phyloP scores from a whole-genome alignment of 2,888 invertebrate species.

The Serripes groenlandicus region DNA sequence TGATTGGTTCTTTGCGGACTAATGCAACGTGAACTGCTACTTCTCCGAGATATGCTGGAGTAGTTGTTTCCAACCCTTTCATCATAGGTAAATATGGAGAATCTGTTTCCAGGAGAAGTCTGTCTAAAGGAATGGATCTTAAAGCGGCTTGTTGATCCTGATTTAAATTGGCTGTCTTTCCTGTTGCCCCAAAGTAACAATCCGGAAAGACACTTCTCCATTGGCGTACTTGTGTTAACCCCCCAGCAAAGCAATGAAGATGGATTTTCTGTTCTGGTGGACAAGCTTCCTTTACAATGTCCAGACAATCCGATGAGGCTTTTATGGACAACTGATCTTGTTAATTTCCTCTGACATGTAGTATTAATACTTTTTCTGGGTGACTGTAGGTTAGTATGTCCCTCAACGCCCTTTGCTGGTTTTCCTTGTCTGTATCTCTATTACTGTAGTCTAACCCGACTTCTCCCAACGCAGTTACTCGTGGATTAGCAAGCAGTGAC shows the following conservation, averaged over 20 bases:
- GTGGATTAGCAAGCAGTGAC: background rate
- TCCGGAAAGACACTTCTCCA: constrained; percentile 19
- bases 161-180: background rate
- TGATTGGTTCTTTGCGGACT: background rate
- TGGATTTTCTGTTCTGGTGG: background rate
- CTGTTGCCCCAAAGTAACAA: constrained; percentile 7
- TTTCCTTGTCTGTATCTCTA: background rate
- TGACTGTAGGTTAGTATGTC: background rate
- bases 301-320: background rate
- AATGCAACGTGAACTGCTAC: background rate
- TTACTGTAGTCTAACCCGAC: constrained; percentile 2
- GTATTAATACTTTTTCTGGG: background rate
- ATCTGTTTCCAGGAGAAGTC: constrained; percentile 2
- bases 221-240: background rate
- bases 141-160: background rate
- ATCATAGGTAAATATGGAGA: background rate
- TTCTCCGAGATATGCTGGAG: constrained; percentile 10
- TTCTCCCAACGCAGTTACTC: constrained; percentile 4
- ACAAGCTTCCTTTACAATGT: background rate
- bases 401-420: background rate
- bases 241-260: constrained; percentile 7
- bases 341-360: background rate
- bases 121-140: background rate
- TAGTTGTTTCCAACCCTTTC: background rate
- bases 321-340: background rate